Evolutionary conservation across 1,140 invertebrate species (phyloP).

Genomic region (Bactericera cockerelli): DNA sequence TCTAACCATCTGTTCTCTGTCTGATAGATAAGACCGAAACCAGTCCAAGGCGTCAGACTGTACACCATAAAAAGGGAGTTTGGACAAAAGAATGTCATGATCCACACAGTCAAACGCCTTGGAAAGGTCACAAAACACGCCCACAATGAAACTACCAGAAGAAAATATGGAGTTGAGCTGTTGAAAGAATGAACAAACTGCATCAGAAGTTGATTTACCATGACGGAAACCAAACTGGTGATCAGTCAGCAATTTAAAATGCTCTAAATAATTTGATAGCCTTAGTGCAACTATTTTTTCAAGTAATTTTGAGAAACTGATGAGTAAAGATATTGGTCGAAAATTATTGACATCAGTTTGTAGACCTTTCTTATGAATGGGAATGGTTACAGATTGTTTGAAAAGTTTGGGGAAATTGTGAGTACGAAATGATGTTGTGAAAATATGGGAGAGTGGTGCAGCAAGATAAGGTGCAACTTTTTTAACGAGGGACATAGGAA

Average conservation of each 20-base stretch:
- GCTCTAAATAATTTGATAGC: conserved; percentile 4
- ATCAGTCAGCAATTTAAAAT: not conserved
- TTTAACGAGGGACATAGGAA: no score
- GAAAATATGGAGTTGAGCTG: not conserved
- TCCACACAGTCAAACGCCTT: conserved; percentile 17
- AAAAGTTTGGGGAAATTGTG: not conserved
- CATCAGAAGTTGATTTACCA: conserved; percentile 6
- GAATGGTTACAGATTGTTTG: not conserved
- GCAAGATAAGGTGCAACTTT: no score
- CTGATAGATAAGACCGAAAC: conserved; percentile 10
- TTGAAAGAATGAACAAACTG: not conserved
- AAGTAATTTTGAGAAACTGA: conserved; percentile 10
- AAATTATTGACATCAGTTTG: conserved; percentile 8
- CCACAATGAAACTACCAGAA: conserved; percentile 6
- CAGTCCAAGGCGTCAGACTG: not conserved
- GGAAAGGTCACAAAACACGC: conserved; percentile 14
- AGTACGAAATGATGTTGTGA: no score
- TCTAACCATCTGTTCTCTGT: conserved; percentile 13
- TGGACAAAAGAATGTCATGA: conserved; percentile 13
- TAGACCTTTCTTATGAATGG: conserved; percentile 6
- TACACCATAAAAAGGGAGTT: conserved; percentile 9
- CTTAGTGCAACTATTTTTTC: conserved; percentile 11
- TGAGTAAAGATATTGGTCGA: conserved; percentile 3
- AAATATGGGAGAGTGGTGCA: no score
- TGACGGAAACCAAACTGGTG: conserved; percentile 12